Evolutionary conservation across 92 coral and sea anemone species (phyloP).

Genomic region (Blastomussa wellsi): DNA sequence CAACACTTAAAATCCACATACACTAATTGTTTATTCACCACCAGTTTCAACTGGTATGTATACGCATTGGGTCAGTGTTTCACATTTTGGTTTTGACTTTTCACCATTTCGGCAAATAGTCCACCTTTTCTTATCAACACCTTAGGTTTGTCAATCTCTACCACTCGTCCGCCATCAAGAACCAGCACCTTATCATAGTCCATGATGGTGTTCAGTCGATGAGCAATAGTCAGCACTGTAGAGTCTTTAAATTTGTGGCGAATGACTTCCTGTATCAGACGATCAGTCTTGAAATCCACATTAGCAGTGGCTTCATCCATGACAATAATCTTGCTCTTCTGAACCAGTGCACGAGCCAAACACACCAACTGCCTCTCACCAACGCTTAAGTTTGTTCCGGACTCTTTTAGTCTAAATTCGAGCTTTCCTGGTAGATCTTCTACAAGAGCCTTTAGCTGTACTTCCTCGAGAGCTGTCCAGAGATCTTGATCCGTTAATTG

Average conservation of each 20-base stretch:
- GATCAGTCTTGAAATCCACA: slow-evolving; percentile 36
- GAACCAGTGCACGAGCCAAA: slow-evolving; percentile 36
- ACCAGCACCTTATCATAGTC: slow-evolving; percentile 38
- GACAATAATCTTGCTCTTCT: slow-evolving; percentile 31
- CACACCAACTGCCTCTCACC: slow-evolving; percentile 38
- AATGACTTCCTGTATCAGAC: slow-evolving; percentile 27
- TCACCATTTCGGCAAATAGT: slow-evolving; percentile 22
- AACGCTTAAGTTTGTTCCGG: slow-evolving; percentile 24
- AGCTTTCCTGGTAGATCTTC: slow-evolving; percentile 25
- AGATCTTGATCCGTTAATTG: slow-evolving; percentile 24
- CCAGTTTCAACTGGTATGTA: background rate
- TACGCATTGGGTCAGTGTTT: background rate
- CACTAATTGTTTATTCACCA: too few species aligned
- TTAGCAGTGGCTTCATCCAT: slow-evolving; percentile 44
- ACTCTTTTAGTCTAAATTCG: slow-evolving; percentile 7
- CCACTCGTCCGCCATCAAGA: slow-evolving; percentile 32
- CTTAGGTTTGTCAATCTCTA: slow-evolving; percentile 36
- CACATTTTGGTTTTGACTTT: background rate
- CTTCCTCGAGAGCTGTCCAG: slow-evolving; percentile 35
- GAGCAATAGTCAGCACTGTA: slow-evolving; percentile 37
- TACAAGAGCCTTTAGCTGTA: slow-evolving; percentile 16
- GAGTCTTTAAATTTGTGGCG: slow-evolving; percentile 28
- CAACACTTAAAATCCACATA: too few species aligned
- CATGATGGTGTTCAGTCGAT: slow-evolving; percentile 36
- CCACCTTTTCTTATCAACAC: slow-evolving; percentile 29